Percentiles rank a stretch among this genome's conserved stretches.
These are phyloP conservation scores for Novumbra hubbsi DNA, from an alignment of 2,797 vertebrate species.

Conservation along the genomic window DNA sequence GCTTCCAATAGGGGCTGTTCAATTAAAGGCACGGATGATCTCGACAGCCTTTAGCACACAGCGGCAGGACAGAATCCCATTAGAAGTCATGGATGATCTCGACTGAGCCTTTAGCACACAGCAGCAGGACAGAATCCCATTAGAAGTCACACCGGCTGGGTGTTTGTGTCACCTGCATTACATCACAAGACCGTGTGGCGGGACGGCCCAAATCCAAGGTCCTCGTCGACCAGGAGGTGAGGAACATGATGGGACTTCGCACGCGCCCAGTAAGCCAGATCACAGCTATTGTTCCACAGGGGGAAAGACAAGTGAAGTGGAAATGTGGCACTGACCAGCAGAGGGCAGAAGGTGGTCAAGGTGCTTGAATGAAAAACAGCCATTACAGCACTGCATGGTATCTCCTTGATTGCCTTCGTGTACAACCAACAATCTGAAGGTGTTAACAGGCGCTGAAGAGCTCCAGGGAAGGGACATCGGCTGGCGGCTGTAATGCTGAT, in stretches of 20 bases:
- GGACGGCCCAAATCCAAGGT: no score
- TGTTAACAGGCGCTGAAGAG: neutral
- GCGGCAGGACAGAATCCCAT: neutral
- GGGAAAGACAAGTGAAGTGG: neutral
- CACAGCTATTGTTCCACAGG: no score
- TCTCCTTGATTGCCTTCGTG: neutral
- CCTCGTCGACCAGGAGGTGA: no score
- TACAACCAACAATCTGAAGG: neutral
- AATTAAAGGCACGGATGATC: neutral
- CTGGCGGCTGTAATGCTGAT: neutral
- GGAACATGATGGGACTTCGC: no score
- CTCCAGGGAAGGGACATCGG: neutral
- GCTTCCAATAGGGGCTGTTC: no score
- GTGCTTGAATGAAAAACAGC: neutral
- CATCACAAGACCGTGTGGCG: neutral
- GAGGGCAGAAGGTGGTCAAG: constrained; percentile 19
- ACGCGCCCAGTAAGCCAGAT: no score
- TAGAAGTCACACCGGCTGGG: neutral
- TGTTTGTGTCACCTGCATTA: neutral
- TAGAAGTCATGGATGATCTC: neutral
- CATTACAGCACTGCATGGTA: neutral
- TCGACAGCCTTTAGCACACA: neutral
- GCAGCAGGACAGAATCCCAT: neutral
- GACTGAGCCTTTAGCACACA: neutral
- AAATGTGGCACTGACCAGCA: constrained; percentile 7